Conservation (phyloP, 2,888 invertebrate species). For the Idaea aversata region DNA sequence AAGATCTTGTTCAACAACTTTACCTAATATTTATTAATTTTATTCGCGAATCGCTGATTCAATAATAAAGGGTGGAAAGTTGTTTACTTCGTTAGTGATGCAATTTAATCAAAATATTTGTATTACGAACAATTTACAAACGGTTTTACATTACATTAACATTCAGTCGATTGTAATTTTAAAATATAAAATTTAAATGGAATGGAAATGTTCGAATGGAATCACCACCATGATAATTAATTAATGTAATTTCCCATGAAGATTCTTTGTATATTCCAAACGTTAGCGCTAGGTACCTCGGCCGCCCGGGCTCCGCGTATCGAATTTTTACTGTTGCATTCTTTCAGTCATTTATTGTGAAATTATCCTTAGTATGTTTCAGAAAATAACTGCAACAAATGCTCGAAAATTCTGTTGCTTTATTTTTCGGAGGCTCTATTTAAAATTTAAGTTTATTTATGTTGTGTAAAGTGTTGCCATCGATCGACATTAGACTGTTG, state of each 20-base stretch:
- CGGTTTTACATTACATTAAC: background rate
- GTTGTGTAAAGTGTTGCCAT: no score
- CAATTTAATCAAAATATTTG: constrained; percentile 3
- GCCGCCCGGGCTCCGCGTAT: no score
- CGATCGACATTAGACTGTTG: no score
- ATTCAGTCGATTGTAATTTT: background rate
- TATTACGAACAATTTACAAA: background rate
- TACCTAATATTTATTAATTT: constrained; percentile 9
- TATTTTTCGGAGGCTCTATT: no score
- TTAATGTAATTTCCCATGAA: background rate
- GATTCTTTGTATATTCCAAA: background rate
- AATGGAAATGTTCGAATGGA: background rate
- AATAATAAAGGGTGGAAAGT: constrained; percentile 1
- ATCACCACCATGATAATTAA: background rate
- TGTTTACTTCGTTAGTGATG: constrained; percentile 4
- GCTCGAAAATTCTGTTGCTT: no score
- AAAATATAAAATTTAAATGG: background rate
- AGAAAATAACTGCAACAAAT: no score
- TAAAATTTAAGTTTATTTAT: no score
- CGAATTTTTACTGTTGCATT: no score
- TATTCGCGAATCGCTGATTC: constrained; percentile 2
- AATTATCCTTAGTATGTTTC: no score
- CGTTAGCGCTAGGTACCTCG: no score
- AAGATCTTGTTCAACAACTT: constrained; percentile 15
- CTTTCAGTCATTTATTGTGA: no score